Percentiles rank a stretch among this genome's conserved stretches.
These are phyloP conservation scores for Zaprionus kolodkinae DNA, from an alignment of 1,140 invertebrate genomes.

Conservation along the genomic window DNA sequence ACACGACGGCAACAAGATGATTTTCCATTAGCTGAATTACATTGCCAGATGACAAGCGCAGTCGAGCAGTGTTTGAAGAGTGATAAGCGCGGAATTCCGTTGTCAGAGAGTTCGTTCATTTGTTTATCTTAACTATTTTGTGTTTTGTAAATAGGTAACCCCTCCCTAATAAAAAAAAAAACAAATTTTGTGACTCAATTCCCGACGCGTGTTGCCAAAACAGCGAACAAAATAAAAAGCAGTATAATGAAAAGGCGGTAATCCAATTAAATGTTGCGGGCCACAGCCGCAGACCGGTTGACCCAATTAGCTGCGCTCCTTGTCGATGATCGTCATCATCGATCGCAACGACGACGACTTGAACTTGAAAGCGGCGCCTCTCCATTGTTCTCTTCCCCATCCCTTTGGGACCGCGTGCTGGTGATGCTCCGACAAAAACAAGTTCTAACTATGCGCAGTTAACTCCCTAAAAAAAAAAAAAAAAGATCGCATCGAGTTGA, in stretches of 20 bases:
- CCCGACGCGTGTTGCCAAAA: conserved; percentile 69
- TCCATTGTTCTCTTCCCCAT: conserved; percentile 63
- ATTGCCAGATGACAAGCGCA: conserved; percentile 36
- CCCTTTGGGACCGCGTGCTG: neutral
- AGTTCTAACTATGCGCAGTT: conserved; percentile 60
- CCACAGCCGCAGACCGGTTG: conserved; percentile 58
- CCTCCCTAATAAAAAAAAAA: neutral
- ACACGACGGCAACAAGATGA: conserved; percentile 36
- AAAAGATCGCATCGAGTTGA: conserved; percentile 69
- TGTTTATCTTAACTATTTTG: conserved; percentile 1
- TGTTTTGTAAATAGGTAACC: conserved; percentile 37
- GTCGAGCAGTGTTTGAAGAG: conserved; percentile 39
- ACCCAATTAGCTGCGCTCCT: conserved; percentile 78
- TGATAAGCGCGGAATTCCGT: conserved; percentile 67
- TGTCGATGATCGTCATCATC: conserved; percentile 54
- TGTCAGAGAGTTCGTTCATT: conserved; percentile 2
- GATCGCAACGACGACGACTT: conserved; percentile 43
- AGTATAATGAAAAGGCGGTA: conserved; percentile 79
- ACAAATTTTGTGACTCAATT: conserved; percentile 44
- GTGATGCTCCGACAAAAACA: conserved; percentile 57
- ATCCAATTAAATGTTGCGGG: conserved; percentile 78
- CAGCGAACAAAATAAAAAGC: conserved; percentile 8
- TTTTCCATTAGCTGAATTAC: conserved; percentile 59
- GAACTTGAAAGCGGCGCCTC: conserved; percentile 80
- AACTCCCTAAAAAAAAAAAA: conserved; percentile 68